These are phyloP conservation scores for Drosophila anceps DNA, from an alignment of 2,888 invertebrate species.

Conservation along the genomic window DNA sequence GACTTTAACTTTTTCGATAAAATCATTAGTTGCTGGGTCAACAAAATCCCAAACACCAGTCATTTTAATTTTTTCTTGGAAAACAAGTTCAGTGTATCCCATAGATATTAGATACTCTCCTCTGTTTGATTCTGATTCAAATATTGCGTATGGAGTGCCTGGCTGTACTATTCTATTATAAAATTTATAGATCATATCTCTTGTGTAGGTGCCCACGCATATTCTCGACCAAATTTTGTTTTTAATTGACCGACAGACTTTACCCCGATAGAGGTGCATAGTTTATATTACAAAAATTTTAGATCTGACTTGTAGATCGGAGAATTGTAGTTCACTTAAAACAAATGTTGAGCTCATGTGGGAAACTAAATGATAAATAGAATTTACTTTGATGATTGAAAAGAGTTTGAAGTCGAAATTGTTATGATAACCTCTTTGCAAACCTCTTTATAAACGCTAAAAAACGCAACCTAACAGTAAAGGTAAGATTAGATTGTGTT, in stretches of 20 bases:
- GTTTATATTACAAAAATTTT: neutral
- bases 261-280: neutral
- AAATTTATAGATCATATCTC: neutral
- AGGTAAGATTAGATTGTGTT: too few species aligned
- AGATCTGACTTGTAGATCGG: neutral
- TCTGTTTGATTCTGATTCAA: neutral
- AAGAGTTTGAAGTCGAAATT: neutral
- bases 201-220: neutral
- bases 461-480: too few species aligned
- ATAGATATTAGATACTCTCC: neutral
- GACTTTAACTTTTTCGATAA: neutral
- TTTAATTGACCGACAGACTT: neutral
- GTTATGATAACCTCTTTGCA: neutral
- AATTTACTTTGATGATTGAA: neutral
- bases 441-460: neutral
- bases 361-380: neutral
- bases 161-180: accelerated
- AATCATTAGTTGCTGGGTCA: neutral
- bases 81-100: neutral
- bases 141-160: slow-evolving; percentile 2
- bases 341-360: neutral
- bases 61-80: neutral
- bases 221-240: neutral
- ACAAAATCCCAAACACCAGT: neutral
- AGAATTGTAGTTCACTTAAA: neutral